Evolutionary conservation across 1,140 invertebrate species (phyloP).

Genomic region (Bradynema listronoti): DNA sequence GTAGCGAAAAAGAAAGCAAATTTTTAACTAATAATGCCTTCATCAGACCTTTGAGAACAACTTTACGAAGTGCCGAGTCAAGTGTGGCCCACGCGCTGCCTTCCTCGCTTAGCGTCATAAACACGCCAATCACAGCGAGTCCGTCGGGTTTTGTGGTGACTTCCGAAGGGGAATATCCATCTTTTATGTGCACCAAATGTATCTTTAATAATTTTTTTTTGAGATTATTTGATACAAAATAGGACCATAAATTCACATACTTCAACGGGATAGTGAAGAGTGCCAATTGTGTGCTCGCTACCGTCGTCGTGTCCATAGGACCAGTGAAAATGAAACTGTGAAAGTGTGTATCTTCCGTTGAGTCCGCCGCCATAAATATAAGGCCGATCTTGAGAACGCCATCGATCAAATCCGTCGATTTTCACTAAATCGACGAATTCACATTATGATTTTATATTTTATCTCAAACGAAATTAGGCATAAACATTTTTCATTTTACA

Average conservation of each 20-base stretch:
- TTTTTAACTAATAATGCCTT: background rate
- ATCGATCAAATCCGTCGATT: slow-evolving; percentile 49
- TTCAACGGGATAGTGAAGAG: slow-evolving; percentile 60
- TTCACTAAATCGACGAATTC: slow-evolving; percentile 40
- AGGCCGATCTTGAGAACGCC: slow-evolving; percentile 43
- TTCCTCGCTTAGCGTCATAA: slow-evolving; percentile 41
- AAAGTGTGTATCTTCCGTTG: slow-evolving; percentile 69
- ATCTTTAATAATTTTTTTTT: no score
- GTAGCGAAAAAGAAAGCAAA: no score
- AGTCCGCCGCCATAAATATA: slow-evolving; percentile 66
- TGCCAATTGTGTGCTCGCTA: slow-evolving; percentile 79
- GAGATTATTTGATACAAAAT: slow-evolving; percentile 50
- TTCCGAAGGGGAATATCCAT: slow-evolving; percentile 34
- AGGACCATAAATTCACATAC: slow-evolving; percentile 19
- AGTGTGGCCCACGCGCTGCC: slow-evolving; percentile 32
- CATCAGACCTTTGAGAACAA: slow-evolving; percentile 28
- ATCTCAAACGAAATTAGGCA: slow-evolving; percentile 6
- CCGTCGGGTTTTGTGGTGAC: slow-evolving; percentile 41
- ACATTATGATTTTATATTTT: slow-evolving; percentile 15
- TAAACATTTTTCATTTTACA: slow-evolving; percentile 26
- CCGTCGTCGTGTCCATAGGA: slow-evolving; percentile 73
- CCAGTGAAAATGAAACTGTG: slow-evolving; percentile 79
- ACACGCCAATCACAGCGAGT: slow-evolving; percentile 54
- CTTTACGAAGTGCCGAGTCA: slow-evolving; percentile 32
- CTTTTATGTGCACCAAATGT: slow-evolving; percentile 55